Evolutionary conservation across 1,140 invertebrate species (phyloP), one percentile per base, ranked within the genome.

Genomic region (Ruditapes philippinarum): DNA sequence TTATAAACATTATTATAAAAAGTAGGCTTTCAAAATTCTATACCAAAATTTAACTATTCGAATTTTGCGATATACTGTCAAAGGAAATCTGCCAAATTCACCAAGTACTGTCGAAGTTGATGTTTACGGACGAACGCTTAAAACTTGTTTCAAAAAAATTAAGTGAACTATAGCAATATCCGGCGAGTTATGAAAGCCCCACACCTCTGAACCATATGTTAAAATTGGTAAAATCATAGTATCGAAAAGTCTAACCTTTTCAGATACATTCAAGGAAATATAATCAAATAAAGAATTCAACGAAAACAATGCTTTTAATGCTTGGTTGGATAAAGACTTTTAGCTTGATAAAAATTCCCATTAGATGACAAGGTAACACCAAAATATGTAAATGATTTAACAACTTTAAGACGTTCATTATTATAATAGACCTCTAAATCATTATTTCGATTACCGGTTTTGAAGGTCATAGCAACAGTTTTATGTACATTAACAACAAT

Each of bases 1-100:
- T n/a, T 51, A n/a, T n/a, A n/a, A n/a, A n/a, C 9, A n/a, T n/a
- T 74, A 33, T 31, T 74, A 12, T 81, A 81, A 5, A 81, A 11
- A 33, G 14, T 14, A 81, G 14, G 54, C 19, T 70, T 25, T 70
- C 65, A 25, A 25, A 3, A 70, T 70, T 70, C 31, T 70, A 70
- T 17, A 70, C 65, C 19, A 70, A 31, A 9, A 11, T 4, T 70
- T 70, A 0, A 70, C 28, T 17, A 11, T 36, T 9, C 4, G 2
- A 33, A 33, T 1, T 1, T 70, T 70, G 1, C 65, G 17, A n/a
- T 25, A 25, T 28, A 70, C 65, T 25, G 17, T 3, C 19, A 25
- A 70, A 33, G 4, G 5, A 28, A 70, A 9, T 12, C 28, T 19
- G 2, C 65, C 65, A 19, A 70, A 28, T 70, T 70, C n/a, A n/a